Base-by-base conservation (phyloP, 2,888 invertebrate species). In the Drosophila eohydei region DNA sequence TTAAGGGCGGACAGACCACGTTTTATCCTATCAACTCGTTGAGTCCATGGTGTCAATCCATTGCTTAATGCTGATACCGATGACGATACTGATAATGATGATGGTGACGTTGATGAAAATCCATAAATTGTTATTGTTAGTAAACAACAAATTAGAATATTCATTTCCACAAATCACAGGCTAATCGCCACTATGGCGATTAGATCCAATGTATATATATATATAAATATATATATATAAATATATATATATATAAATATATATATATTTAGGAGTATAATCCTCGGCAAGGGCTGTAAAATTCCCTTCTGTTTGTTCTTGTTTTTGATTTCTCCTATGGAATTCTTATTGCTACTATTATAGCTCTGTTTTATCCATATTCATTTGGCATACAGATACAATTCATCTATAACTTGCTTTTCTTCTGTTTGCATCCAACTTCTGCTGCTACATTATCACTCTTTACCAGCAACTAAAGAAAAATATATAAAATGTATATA, bases 101-200 rank as follows among this genome's bases (percentile, higher is more conserved):
- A 38, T 41, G 48, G n/a, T 41, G 62, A 3, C 38, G 44, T 30
- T 16, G 44, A 51, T 30, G 32, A 57, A 70, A 58, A 61, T 70
- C 41, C 66, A 40, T 79, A 55, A 57, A 38, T 78, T 65, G 69
- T 60, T 36, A 62, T 46, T 57, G 65, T 43, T 56, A 84, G 34
- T 40, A 72, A 56, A 40, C 60, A 74, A 50, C 60, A 74, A 46
- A 72, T 52, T 70, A 79, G 50, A 28, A 86, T 81, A 86, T 86
- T 69, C 84, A 84, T 84, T 54, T 71, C 83, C 71, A 78, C 61
- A 58, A 26, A 65, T 65, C 65, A 32, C 64, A n/a, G 41, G 30
- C 21, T 46, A 65, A 60, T 55, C 57, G 62, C 74, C 70, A 21
- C 26, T 54, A 43, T 44, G 70, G 64, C 74, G 74, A 76, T 73